Evolutionary conservation across 2,113 vertebrate species (phyloP).

Genomic region (Larimichthys crocea): DNA sequence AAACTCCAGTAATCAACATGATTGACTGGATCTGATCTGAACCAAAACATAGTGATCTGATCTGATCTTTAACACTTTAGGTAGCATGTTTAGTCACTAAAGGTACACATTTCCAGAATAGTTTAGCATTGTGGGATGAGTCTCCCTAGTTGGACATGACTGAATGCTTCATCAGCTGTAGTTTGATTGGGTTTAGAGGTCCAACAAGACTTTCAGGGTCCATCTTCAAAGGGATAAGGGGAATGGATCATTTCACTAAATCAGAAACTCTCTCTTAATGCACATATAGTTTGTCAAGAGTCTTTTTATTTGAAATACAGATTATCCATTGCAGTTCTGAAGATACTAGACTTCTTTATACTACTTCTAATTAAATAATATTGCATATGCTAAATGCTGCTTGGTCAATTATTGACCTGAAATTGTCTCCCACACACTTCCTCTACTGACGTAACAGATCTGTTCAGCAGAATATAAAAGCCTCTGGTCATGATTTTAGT

Average conservation of each 20-base stretch:
- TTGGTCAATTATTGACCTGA: constrained; percentile 11
- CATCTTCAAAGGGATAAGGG: constrained; percentile 83
- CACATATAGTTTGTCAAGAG: background rate
- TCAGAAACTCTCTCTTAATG: background rate
- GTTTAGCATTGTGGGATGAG: background rate
- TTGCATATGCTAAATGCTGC: background rate
- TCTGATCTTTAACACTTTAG: background rate
- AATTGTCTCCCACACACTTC: constrained; percentile 32
- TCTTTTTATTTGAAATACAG: no score
- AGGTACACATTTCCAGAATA: background rate
- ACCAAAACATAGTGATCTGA: background rate
- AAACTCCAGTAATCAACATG: background rate
- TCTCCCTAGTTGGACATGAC: background rate
- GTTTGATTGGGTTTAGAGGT: constrained; percentile 79
- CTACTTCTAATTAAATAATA: background rate
- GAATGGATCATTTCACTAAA: background rate
- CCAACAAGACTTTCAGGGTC: constrained; percentile 58
- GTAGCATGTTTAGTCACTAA: background rate
- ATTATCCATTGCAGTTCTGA: no score
- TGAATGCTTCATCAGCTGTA: constrained; percentile 79
- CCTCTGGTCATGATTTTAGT: background rate
- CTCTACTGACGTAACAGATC: background rate
- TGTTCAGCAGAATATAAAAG: constrained; percentile 18
- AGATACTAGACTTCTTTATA: no score
- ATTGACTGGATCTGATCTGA: background rate